Evolutionary conservation across 2,888 invertebrate species (phyloP).

Genomic region (Mechanitis messenoides): DNA sequence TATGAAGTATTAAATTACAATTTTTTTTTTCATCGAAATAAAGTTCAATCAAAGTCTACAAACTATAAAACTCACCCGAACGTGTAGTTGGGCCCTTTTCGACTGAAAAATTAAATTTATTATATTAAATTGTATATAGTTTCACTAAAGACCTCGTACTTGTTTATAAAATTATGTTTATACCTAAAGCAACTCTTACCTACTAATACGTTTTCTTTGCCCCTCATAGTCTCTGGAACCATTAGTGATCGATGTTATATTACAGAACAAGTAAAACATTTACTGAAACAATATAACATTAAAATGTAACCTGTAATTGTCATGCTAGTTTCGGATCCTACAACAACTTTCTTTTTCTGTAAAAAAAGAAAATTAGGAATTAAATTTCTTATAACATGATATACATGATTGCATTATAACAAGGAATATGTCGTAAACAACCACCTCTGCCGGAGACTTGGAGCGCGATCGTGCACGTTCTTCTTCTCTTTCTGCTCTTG

Average conservation of each 20-base stretch:
- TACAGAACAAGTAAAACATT: slow-evolving; percentile 21
- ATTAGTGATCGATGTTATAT: slow-evolving; percentile 27
- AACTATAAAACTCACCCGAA: slow-evolving; percentile 33
- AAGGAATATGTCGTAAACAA: background rate
- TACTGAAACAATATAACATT: slow-evolving; percentile 9
- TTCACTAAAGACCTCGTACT: no score
- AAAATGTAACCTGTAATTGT: slow-evolving; percentile 33
- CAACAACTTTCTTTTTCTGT: background rate
- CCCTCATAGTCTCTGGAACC: background rate
- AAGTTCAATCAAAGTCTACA: background rate
- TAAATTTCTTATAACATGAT: background rate
- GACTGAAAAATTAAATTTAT: slow-evolving; percentile 40
- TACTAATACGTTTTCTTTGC: slow-evolving; percentile 26
- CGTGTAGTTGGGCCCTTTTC: slow-evolving; percentile 42
- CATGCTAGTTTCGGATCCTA: slow-evolving; percentile 31
- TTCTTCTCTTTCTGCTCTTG: slow-evolving; percentile 8
- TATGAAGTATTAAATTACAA: no score
- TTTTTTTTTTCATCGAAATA: no score
- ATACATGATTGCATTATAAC: background rate
- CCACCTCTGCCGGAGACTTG: background rate
- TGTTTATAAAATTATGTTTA: background rate
- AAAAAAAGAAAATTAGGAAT: background rate
- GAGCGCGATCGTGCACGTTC: slow-evolving; percentile 5
- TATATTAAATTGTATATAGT: no score
- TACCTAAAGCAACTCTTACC: background rate